Evolutionary conservation across 2,797 vertebrate genomes (phyloP).

Genomic region (Danio tinwini): DNA sequence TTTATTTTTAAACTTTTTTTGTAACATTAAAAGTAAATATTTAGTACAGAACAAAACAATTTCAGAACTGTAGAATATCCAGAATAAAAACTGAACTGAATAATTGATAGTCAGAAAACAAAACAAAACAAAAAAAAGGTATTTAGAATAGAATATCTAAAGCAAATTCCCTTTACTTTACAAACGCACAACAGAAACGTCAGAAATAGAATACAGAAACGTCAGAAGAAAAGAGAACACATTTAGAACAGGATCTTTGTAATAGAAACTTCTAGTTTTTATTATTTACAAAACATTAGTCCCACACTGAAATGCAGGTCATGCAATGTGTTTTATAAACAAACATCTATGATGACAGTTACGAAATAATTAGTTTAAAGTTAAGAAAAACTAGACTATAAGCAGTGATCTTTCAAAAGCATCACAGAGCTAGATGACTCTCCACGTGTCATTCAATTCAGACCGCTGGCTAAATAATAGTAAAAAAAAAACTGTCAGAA

Average conservation of each 20-base stretch:
- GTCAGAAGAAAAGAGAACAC: too few species aligned
- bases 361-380: neutral
- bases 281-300: neutral
- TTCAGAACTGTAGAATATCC: too few species aligned
- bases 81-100: too few species aligned
- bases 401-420: neutral
- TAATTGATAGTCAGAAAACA: too few species aligned
- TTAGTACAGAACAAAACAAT: too few species aligned
- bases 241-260: neutral
- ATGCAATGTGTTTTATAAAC: neutral
- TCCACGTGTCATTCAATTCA: neutral
- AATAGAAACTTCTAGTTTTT: neutral
- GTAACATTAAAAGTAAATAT: too few species aligned
- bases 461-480: neutral
- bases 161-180: too few species aligned
- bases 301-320: neutral
- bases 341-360: neutral
- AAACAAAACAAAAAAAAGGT: neutral
- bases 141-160: neutral
- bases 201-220: too few species aligned
- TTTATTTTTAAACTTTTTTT: too few species aligned
- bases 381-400: neutral
- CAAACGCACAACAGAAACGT: too few species aligned
- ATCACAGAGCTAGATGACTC: neutral
- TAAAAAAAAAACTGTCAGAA: neutral